phyloP scores from a whole-genome alignment of 92 coral and sea anemone genomes.

The Porites cylindrica region DNA sequence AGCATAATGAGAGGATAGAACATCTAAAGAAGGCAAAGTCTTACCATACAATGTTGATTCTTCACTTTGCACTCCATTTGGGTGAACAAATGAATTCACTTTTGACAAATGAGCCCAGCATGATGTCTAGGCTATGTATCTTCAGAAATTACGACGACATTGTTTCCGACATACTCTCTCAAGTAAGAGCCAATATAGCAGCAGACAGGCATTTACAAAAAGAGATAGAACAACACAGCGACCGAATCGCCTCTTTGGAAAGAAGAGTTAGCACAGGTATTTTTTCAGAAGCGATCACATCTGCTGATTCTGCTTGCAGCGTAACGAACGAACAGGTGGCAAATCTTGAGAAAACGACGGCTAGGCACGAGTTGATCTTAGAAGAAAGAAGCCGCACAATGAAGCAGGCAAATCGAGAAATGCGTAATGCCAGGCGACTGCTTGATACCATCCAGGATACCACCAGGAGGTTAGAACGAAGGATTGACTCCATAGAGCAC shows the following conservation, averaged over 20 bases:
- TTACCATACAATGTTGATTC: slow-evolving; percentile 3
- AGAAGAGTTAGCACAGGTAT: not conserved
- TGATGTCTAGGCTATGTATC: not conserved
- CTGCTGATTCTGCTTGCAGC: not conserved
- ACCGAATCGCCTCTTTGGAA: slow-evolving; percentile 22
- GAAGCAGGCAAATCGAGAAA: not conserved
- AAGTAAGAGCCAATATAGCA: not conserved
- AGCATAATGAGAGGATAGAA: slow-evolving; percentile 20
- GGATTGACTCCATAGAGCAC: slow-evolving; percentile 7
- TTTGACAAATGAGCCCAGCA: not conserved
- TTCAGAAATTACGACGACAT: slow-evolving; percentile 2
- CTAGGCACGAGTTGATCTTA: slow-evolving; percentile 38
- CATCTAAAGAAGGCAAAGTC: not conserved
- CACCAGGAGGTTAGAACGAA: not conserved
- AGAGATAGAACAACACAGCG: slow-evolving; percentile 12
- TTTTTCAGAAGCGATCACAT: not conserved
- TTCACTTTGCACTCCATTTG: slow-evolving; percentile 9
- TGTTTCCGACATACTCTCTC: slow-evolving; percentile 7
- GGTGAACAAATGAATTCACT: not conserved
- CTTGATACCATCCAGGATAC: not conserved
- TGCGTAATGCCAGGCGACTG: not conserved
- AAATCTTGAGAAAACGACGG: slow-evolving; percentile 36
- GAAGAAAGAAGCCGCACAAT: slow-evolving; percentile 22
- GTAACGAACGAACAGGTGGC: not conserved
- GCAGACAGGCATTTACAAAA: not conserved